These are phyloP conservation scores for Florisuga fusca DNA, from an alignment of 2,797 vertebrate species.

Conservation along the genomic window DNA sequence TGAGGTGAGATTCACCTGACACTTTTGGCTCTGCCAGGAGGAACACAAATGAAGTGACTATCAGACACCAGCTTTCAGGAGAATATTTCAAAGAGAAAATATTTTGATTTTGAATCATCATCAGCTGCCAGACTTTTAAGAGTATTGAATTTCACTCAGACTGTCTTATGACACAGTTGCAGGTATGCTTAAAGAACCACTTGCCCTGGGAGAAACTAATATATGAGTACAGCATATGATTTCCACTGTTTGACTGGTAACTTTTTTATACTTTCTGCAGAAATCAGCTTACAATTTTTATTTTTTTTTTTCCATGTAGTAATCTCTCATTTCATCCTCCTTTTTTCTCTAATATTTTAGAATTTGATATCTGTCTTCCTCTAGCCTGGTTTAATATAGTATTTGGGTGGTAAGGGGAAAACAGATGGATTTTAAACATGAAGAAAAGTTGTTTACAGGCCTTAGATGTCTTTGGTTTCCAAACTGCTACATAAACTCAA, in stretches of 20 bases:
- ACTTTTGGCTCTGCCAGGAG: neutral
- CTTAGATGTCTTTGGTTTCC: neutral
- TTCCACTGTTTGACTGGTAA: neutral
- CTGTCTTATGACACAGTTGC: neutral
- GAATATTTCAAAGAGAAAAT: neutral
- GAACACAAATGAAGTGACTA: neutral
- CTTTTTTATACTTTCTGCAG: neutral
- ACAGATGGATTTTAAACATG: neutral
- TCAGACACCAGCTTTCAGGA: neutral
- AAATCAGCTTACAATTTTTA: neutral
- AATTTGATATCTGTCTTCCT: neutral
- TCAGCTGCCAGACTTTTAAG: neutral
- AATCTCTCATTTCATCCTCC: neutral
- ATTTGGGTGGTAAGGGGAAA: neutral
- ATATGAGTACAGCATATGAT: neutral
- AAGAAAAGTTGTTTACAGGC: neutral
- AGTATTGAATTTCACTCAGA: neutral
- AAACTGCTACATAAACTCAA: neutral
- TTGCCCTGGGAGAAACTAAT: neutral
- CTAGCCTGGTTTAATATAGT: neutral
- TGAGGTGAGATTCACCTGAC: neutral
- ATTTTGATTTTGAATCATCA: neutral
- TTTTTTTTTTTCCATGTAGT: neutral
- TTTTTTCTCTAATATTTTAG: neutral
- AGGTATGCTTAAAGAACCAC: neutral